A percentile compares a stretch with the other conserved stretches of the same genome.
phyloP scores from a whole-genome alignment of 2,888 invertebrate genomes.

The Oscheius sp. region DNA sequence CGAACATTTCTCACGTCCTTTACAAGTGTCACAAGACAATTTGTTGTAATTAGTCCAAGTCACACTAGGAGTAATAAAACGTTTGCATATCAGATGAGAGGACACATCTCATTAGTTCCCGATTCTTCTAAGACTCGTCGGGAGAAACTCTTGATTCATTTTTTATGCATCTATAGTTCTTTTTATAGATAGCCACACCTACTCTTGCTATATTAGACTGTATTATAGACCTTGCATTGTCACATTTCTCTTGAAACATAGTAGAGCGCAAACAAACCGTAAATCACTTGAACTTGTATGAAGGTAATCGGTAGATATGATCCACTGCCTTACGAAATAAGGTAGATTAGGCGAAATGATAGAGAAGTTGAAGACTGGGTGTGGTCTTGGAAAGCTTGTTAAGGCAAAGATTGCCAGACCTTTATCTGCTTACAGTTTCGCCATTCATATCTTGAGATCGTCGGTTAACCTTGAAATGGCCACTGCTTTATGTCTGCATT shows the following conservation, averaged over 20 bases:
- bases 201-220: too few species aligned
- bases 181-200: too few species aligned
- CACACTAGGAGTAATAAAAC: conserved; percentile 12
- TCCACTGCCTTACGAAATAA: too few species aligned
- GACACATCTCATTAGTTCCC: conserved; percentile 2
- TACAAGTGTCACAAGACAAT: neutral
- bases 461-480: conserved; percentile 6
- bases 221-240: too few species aligned
- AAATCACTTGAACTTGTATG: too few species aligned
- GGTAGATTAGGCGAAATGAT: too few species aligned
- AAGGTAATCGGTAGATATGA: too few species aligned
- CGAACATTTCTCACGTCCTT: neutral
- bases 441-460: neutral
- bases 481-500: conserved; percentile 5
- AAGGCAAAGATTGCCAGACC: too few species aligned
- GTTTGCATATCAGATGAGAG: conserved; percentile 9
- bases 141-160: neutral
- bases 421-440: neutral
- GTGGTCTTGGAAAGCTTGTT: too few species aligned
- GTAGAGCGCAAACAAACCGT: too few species aligned
- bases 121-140: conserved; percentile 1
- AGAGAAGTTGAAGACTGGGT: too few species aligned
- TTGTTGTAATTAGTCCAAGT: conserved; percentile 13
- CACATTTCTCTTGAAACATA: too few species aligned
- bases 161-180: neutral